Evolutionary conservation across 2,797 vertebrate species (phyloP), one percentile per base, ranked within the genome.

Genomic region (Sandelia bainsii): DNA sequence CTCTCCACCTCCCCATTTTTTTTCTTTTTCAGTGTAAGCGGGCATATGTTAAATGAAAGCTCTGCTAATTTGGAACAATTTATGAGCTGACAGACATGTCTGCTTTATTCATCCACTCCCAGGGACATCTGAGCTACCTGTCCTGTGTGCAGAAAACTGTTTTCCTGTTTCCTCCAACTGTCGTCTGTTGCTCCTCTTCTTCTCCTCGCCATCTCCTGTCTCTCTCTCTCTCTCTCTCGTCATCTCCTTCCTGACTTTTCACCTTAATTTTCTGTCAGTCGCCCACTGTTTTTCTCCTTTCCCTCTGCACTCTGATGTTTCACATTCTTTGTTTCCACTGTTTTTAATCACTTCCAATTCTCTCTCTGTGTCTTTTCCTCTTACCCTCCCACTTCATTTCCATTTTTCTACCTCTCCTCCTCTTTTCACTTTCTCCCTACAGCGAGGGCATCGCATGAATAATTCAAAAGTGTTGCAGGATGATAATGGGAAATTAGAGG

Each of bases 11-110:
- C 74, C 70, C 56, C 74, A 42, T 83, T 61, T 69, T 61, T 69
- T 73, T 70, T 64, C 65, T 71, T 70, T 78, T 70, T 45, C 71
- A 58, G 59, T 81, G 72, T 76, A 69, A 85, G 53, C 62, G 44
- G 77, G 72, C 91, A 91, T 92, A 91, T 92, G 92, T 77, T 85
- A 58, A 89, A 87, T 87, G 82, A 91, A 93, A 89, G 90, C 92
- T 90, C 84, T 49, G 79, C 89, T 91, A 91, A 92, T 93, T 91
- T 89, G 83, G 84, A 91, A 87, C 89, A 89, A 90, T 87, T 86
- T 83, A 93, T 69, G 84, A 89, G 77, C 82, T 76, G 74, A 87
- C 77, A 77, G 75, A 87, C 69, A 53, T 48, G 62, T 80, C 60
- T 25, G 72, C 69, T 80, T 78, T 62, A 61, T 74, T 77, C 63